Conservation (phyloP, 2,113 vertebrate genomes). For the Oncorhynchus mykiss region DNA sequence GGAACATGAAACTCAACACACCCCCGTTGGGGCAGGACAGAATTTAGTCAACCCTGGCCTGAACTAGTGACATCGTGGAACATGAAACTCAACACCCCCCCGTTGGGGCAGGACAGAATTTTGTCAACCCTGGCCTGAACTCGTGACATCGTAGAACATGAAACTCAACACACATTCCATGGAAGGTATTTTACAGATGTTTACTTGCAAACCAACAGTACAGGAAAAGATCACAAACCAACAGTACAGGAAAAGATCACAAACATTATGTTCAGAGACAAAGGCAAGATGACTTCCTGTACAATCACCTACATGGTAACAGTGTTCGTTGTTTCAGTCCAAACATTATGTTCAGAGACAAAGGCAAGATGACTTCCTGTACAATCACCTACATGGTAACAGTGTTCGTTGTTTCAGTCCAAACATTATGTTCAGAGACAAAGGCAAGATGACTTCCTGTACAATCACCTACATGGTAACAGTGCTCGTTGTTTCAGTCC, state of each 20-base stretch:
- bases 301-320: background rate
- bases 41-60: too few relatives aligned
- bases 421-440: background rate
- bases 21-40: too few relatives aligned
- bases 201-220: background rate
- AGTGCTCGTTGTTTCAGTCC: too few relatives aligned
- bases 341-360: background rate
- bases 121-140: background rate
- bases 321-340: background rate
- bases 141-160: background rate
- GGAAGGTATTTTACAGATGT: background rate
- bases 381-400: too few relatives aligned
- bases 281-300: background rate
- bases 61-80: too few relatives aligned
- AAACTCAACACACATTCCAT: background rate
- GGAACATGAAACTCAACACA: too few relatives aligned
- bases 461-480: too few relatives aligned
- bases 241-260: background rate
- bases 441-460: background rate
- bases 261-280: background rate
- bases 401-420: background rate
- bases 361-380: background rate
- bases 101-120: too few relatives aligned
- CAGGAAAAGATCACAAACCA: background rate
- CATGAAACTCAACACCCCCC: too few relatives aligned